Evolutionary conservation across 2,888 invertebrate genomes (phyloP), one percentile per base, ranked within the genome.

Genomic region (Eretmocerus hayati): DNA sequence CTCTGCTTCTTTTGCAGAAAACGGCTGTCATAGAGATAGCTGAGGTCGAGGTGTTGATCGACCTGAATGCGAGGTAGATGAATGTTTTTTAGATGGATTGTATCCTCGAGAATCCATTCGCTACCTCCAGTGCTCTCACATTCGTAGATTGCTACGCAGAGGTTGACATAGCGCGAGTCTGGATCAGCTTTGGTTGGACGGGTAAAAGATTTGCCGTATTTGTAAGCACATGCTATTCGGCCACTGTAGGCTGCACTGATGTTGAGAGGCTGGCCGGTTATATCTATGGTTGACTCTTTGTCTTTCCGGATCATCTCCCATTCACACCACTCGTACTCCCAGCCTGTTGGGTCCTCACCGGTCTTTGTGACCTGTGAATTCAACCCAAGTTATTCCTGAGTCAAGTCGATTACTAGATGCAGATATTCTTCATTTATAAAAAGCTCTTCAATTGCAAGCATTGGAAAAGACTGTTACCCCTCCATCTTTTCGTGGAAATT

Each of bases 171-270:
- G 46, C 91, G 79, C 1, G 88, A 88, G 53, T 85, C 84, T 1
- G 84, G 84, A 68, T 85, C 84, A 56, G 77, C 80, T 61, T 82
- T 82, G 39, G 85, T 85, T 1, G 85, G 85, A 0, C 90, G 77
- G 0, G 90, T 90, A 69, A 91, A 91, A 11, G 90, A 90, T 55
- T 88, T 85, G 0, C 92, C 91, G 64, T 90, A 87, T 66, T 95
- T 93, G 72, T 95, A 97, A 4, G 97, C 97, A 72, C 95, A 93
- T 0, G 99, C 97, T 46, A 99, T 87, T 38, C 99, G 81, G 0
- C 97, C 97, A 48, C 93, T 95, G 74, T 97, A 99, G 0, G 97
- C 97, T 30, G 96, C 95, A 69, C 93, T 92, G 52, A 99, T 89
- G 70, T 92, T 90, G 22, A 94, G 74, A 1, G 92, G 90, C 69